Conservation (phyloP, 2,113 vertebrate species). For the Eurypyga helias region DNA sequence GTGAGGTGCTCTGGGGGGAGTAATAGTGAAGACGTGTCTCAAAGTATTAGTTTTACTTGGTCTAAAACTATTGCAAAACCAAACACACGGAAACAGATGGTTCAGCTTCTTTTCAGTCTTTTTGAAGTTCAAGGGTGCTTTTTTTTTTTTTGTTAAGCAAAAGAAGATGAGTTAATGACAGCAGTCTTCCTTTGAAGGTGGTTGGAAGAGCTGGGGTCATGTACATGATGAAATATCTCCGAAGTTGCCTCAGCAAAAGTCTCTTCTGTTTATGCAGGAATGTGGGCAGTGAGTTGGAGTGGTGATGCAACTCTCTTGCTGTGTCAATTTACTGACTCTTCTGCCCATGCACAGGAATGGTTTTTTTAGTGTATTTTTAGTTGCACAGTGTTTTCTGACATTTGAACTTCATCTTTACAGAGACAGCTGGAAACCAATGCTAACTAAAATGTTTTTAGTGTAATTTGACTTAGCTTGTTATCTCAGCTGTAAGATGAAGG, state of each 20-base stretch:
- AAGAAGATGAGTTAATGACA: background rate
- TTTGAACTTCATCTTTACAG: background rate
- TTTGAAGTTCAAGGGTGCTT: background rate
- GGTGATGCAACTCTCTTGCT: background rate
- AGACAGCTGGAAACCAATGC: background rate
- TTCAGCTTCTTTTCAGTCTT: background rate
- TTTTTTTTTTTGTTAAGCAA: background rate
- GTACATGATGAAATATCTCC: constrained; percentile 8
- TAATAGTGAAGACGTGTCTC: background rate
- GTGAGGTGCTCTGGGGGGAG: background rate
- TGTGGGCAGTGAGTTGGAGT: background rate
- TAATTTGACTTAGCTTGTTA: background rate
- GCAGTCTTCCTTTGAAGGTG: background rate
- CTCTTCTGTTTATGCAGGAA: constrained; percentile 28
- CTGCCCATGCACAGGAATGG: background rate
- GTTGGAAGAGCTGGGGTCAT: background rate
- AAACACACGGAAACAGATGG: background rate
- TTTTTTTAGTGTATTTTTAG: background rate
- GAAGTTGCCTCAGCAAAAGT: constrained; percentile 45
- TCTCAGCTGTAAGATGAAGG: background rate
- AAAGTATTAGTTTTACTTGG: background rate
- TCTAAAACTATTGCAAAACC: background rate
- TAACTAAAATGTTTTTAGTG: background rate
- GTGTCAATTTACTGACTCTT: background rate
- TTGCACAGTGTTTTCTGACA: background rate